Base-by-base conservation (phyloP, 2,797 vertebrate species). In the Semaprochilodus insignis region DNA sequence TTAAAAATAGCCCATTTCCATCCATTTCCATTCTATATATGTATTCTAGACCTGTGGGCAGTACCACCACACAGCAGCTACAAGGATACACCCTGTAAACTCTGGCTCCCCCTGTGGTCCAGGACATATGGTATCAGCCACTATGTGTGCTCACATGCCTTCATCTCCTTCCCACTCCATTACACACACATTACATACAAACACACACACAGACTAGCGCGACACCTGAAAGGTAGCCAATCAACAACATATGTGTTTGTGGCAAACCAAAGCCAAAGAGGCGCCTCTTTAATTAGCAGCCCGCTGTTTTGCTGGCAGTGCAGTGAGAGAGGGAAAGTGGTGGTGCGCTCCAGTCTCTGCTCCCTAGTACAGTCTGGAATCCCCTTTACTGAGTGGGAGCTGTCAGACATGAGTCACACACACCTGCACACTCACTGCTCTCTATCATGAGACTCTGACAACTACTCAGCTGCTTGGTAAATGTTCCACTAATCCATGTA, bases 231-330 rank as follows among this genome's bases (percentile, higher is more conserved):
- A 95, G 91, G 93, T 92, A 88, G 94, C 92, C 94, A 95, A 95
- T 95, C 93, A 95, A 93, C 93, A 95, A 91, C 95, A 96, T 96
- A 96, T 94, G 94, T 95, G 94, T 95, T 91, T 95, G 94, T 93
- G 94, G 94, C 93, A 93, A 92, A 92, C 89, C 91, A 93, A 91
- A 91, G 93, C 89, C 91, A 93, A 92, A 91, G 92, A 89, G 87
- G 88, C 92, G 89, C 88, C 92, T 91, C 93, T 94, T 96, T 96
- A 95, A 95, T 96, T 95, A 95, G 92, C 91, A 90, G 84, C 86
- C 92, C 72, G 83, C 78, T 86, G 85, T 77, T 83, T 81, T 74
- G 55, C 81, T 88, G 87, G 86, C 86, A 84, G 76, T 80, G 40
- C 51, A 62, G 34, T 36, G 73, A 75, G 59, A 78, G 40, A 69